Evolutionary conservation across 2,113 vertebrate genomes (phyloP).

Genomic region (Microtus oregoni): DNA sequence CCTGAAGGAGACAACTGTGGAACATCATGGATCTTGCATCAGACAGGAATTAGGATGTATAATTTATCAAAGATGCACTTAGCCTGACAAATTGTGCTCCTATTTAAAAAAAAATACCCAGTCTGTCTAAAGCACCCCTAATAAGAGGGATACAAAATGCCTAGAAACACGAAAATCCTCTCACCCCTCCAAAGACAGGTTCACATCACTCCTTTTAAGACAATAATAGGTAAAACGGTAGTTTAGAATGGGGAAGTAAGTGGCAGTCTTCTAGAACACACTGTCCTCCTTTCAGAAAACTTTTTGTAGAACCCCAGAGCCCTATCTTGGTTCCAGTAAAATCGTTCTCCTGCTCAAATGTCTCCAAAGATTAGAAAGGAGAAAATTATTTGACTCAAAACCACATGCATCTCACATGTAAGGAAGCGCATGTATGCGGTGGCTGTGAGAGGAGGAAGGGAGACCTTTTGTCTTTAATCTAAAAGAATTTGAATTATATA

Average conservation of each 20-base stretch:
- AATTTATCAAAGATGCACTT: conserved; percentile 62
- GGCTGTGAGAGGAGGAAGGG: neutral
- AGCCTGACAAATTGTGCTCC: conserved; percentile 54
- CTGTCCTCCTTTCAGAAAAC: neutral
- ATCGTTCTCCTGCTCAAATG: neutral
- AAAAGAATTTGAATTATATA: conserved; percentile 57
- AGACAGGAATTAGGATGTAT: conserved; percentile 50
- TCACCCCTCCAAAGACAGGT: neutral
- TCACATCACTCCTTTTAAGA: conserved; percentile 20
- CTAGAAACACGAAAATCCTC: conserved; percentile 45
- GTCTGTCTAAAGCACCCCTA: conserved; percentile 56
- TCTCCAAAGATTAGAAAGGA: conserved; percentile 27
- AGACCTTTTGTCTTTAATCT: conserved; percentile 53
- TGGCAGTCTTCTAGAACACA: neutral
- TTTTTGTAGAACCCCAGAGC: neutral
- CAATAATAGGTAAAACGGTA: neutral
- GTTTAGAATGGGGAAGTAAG: conserved; percentile 35
- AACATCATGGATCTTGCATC: neutral
- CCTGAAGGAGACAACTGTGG: conserved; percentile 7
- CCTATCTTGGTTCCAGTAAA: neutral
- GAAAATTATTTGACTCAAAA: conserved; percentile 6
- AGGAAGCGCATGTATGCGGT: conserved; percentile 8
- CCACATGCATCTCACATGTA: conserved; percentile 19
- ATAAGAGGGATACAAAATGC: conserved; percentile 61
- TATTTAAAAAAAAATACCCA: conserved; percentile 31